phyloP scores from a whole-genome alignment of 2,797 vertebrate genomes.

The Aeoliscus strigatus region DNA sequence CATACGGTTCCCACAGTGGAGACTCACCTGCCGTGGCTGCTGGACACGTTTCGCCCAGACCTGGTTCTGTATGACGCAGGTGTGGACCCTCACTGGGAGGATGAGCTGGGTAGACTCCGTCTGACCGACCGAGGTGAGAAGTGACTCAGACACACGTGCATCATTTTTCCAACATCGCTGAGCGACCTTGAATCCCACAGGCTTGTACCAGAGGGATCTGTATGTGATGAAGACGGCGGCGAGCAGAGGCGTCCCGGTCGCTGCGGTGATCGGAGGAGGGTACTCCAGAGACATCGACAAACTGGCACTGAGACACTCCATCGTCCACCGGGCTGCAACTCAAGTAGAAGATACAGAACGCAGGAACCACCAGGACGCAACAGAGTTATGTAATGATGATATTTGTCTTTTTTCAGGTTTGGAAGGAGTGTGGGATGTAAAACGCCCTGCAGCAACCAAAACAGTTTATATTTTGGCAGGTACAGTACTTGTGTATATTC shows the following conservation, averaged over 20 bases:
- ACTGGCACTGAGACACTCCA: conserved; percentile 65
- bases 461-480: too few species aligned
- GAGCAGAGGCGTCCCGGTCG: conserved; percentile 54
- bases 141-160: background rate
- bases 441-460: too few species aligned
- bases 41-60: conserved; percentile 59
- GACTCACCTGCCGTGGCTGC: conserved; percentile 56
- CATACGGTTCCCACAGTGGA: conserved; percentile 43
- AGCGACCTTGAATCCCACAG: conserved; percentile 19
- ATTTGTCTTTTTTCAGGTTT: conserved; percentile 56
- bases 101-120: conserved; percentile 61
- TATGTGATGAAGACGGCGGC: conserved; percentile 61
- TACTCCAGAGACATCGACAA: conserved; percentile 60
- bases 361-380: background rate
- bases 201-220: conserved; percentile 62
- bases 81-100: conserved; percentile 66
- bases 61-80: conserved; percentile 67
- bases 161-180: too few species aligned
- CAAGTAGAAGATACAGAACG: conserved; percentile 31
- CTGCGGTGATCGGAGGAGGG: conserved; percentile 65
- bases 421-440: conserved; percentile 58
- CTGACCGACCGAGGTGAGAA: conserved; percentile 58
- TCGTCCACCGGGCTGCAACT: conserved; percentile 65
- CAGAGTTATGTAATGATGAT: background rate
- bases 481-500: too few species aligned